Conservation (phyloP, 2,797 vertebrate species). For the Zalophus californianus region DNA sequence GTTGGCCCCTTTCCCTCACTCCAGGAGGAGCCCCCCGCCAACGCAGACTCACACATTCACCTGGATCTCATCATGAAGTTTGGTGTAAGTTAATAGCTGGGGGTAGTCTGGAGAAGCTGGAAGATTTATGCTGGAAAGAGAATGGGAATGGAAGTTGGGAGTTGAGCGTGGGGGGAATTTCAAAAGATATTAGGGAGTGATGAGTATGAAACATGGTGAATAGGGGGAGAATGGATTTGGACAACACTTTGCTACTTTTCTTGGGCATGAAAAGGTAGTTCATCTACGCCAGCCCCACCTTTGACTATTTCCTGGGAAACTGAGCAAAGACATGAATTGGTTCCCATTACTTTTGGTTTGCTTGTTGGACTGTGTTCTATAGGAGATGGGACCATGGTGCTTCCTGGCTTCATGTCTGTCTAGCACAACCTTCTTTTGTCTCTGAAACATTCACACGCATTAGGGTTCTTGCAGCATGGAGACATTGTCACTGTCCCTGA, state of each 20-base stretch:
- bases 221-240: background rate
- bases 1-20: background rate
- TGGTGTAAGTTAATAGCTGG: background rate
- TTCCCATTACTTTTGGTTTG: background rate
- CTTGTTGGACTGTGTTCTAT: background rate
- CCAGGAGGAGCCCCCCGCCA: fast-evolving
- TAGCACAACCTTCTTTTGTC: background rate
- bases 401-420: background rate
- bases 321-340: background rate
- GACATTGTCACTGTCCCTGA: background rate
- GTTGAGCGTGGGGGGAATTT: background rate
- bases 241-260: background rate
- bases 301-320: background rate
- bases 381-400: background rate
- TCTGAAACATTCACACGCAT: background rate
- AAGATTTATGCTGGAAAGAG: background rate
- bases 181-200: background rate
- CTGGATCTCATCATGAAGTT: background rate
- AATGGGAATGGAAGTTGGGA: background rate
- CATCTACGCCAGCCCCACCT: background rate
- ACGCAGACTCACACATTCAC: background rate
- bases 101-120: background rate
- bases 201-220: background rate
- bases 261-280: background rate
- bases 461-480: background rate